Percentiles rank a stretch among this genome's conserved stretches.
Evolutionary conservation across 2,888 invertebrate genomes (phyloP).

Genomic region (Lagria hirta): DNA sequence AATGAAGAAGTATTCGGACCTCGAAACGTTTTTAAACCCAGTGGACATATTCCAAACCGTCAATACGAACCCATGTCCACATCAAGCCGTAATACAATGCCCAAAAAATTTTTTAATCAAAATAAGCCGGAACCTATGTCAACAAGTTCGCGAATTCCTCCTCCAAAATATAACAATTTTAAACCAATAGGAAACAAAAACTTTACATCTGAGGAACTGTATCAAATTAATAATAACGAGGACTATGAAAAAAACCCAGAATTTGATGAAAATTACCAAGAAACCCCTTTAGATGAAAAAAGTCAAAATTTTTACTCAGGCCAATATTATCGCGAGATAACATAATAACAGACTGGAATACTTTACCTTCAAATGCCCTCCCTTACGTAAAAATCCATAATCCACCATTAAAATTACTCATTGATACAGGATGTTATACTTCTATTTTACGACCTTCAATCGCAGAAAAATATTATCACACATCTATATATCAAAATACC

Average conservation of each 20-base stretch:
- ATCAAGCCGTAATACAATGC: too few species aligned
- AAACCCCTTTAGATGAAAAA: too few species aligned
- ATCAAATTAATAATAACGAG: conserved; percentile 1
- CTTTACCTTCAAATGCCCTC: conserved; percentile 7
- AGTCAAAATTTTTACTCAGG: too few species aligned
- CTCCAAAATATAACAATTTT: conserved; percentile 2
- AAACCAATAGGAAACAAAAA: conserved; percentile 8
- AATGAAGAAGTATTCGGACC: conserved; percentile 11
- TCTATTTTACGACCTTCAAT: conserved; percentile 22
- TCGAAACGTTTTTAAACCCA: conserved; percentile 16
- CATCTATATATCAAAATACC: conserved; percentile 7
- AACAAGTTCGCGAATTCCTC: conserved; percentile 4
- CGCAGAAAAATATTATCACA: conserved; percentile 18
- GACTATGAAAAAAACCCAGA: too few species aligned
- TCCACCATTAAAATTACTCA: conserved; percentile 15
- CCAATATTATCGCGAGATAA: not conserved
- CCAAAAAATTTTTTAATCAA: not conserved
- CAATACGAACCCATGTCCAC: not conserved
- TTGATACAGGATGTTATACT: conserved; percentile 21
- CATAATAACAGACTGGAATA: conserved; percentile 8
- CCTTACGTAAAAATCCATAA: conserved; percentile 19
- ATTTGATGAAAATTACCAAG: too few species aligned
- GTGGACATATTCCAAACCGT: not conserved
- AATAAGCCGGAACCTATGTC: conserved; percentile 10
- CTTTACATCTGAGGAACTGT: conserved; percentile 11